Conservation (phyloP, 2,113 vertebrate genomes). For the Nyctereutes procyonoides region DNA sequence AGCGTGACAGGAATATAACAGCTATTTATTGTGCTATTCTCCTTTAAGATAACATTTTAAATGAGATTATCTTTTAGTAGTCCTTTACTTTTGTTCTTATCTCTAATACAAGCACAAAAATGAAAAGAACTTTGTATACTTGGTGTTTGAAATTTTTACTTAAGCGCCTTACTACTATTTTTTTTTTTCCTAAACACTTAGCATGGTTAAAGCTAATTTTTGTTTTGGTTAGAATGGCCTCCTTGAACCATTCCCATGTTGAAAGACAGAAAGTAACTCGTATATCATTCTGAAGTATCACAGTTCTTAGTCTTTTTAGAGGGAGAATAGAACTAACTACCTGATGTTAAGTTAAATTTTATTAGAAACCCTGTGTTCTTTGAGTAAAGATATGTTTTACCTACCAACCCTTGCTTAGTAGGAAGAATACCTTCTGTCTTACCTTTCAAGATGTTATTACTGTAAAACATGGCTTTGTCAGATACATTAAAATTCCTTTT, state of each 20-base stretch:
- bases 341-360: conserved; percentile 12
- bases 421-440: conserved; percentile 36
- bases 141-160: not conserved
- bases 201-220: conserved; percentile 23
- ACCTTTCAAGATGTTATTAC: not conserved
- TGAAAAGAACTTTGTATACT: not conserved
- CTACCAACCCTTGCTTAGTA: not conserved
- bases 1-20: conserved; percentile 92
- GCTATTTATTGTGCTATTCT: conserved; percentile 59
- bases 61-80: conserved; percentile 25
- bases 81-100: conserved; percentile 22
- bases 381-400: not conserved
- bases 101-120: not conserved
- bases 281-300: conserved; percentile 45
- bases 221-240: conserved; percentile 56
- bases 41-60: conserved; percentile 59
- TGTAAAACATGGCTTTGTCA: conserved; percentile 32
- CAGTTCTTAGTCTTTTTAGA: conserved; percentile 18
- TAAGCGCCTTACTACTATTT: conserved; percentile 3
- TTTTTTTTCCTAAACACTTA: not conserved
- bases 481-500: conserved; percentile 15
- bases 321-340: not conserved
- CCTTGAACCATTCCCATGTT: conserved; percentile 4
- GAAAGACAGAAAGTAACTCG: conserved; percentile 47
- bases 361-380: not conserved